These are phyloP conservation scores for Centropus bengalensis DNA, from an alignment of 2,113 vertebrate species.

Conservation along the genomic window DNA sequence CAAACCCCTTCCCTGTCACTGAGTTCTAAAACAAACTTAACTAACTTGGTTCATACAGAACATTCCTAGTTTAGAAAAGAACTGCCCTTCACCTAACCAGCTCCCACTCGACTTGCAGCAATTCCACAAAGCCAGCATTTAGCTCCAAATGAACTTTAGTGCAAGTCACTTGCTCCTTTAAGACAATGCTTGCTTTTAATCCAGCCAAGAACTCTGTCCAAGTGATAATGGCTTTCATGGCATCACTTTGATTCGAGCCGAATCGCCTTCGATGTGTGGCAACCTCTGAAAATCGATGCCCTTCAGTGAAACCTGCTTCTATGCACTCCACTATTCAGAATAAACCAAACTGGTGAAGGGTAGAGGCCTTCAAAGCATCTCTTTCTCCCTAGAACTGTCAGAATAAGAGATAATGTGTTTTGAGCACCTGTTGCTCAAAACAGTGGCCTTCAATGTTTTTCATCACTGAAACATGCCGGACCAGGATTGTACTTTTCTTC, in stretches of 20 bases:
- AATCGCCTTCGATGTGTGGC: background rate
- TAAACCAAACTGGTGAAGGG: background rate
- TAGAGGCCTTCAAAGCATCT: background rate
- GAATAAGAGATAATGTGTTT: background rate
- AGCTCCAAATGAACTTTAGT: conserved; percentile 4
- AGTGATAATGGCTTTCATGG: background rate
- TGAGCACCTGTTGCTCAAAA: background rate
- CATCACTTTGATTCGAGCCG: background rate
- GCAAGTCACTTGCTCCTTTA: background rate
- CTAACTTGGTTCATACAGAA: background rate
- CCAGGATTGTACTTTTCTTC: background rate
- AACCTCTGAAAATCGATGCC: background rate
- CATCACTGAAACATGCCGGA: background rate
- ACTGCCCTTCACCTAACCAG: background rate
- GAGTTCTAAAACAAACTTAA: background rate
- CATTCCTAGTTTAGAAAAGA: background rate
- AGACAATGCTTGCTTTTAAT: background rate
- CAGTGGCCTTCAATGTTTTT: background rate
- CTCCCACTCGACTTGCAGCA: background rate
- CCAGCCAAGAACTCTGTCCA: background rate
- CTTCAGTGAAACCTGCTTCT: background rate
- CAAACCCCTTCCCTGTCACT: background rate
- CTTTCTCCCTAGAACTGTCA: background rate
- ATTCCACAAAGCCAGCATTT: background rate
- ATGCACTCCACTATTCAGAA: background rate